Conservation (phyloP, 2,888 invertebrate genomes). For the Drosophila melanosoma region DNA sequence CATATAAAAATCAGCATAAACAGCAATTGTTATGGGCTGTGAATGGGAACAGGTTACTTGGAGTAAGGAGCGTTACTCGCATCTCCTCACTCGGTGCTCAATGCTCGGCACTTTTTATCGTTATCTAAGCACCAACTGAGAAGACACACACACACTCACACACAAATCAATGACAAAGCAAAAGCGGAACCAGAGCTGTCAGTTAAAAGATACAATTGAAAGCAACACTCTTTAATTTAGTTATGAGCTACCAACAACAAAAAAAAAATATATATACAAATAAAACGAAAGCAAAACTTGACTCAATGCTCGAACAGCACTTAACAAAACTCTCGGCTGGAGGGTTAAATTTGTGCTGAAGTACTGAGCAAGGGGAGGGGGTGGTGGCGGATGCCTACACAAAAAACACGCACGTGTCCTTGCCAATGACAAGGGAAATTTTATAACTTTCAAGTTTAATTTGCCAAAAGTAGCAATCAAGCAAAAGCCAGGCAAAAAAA, state of each 20-base stretch:
- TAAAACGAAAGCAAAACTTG: conserved; percentile 21
- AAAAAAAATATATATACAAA: not conserved
- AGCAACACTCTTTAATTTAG: conserved; percentile 61
- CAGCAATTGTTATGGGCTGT: conserved; percentile 79
- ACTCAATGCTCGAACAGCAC: conserved; percentile 34
- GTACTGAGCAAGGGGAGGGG: not conserved
- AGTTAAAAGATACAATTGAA: conserved; percentile 23
- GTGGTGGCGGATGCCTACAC: conserved; percentile 22
- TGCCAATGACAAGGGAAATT: conserved; percentile 82
- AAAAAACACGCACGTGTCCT: conserved; percentile 77
- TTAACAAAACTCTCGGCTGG: conserved; percentile 32
- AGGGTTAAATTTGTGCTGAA: conserved; percentile 15
- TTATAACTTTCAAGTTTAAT: conserved; percentile 82
- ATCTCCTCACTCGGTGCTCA: not conserved
- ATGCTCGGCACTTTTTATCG: conserved; percentile 10
- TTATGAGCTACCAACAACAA: conserved; percentile 43
- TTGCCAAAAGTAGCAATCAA: conserved; percentile 80
- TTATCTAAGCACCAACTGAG: conserved; percentile 17
- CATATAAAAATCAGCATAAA: conserved; percentile 79
- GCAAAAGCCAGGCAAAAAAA: conserved; percentile 45
- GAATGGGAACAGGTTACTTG: conserved; percentile 54
- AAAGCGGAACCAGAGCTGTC: conserved; percentile 27
- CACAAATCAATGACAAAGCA: conserved; percentile 41
- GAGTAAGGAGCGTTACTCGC: conserved; percentile 8
- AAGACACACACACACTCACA: conserved; percentile 20